Evolutionary conservation across 2,797 vertebrate genomes (phyloP).

Genomic region (Tapera naevia): DNA sequence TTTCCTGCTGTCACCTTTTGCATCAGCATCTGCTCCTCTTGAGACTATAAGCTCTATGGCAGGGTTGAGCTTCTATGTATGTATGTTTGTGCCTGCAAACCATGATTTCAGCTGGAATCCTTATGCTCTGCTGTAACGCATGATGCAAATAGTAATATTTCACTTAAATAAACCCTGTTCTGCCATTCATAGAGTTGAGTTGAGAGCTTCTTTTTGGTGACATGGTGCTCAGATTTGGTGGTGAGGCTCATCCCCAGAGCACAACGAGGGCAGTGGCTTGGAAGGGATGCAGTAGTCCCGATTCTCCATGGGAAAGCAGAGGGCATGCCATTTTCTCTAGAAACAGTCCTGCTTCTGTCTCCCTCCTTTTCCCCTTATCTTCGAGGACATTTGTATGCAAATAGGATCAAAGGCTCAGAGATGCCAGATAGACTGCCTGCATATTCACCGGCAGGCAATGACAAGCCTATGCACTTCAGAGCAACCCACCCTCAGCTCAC

Average conservation of each 20-base stretch:
- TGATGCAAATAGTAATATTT: background rate
- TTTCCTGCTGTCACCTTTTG: conserved; percentile 7
- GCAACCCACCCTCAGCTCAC: background rate
- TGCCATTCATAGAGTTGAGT: background rate
- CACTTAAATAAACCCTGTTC: background rate
- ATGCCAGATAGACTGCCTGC: background rate
- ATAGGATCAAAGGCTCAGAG: conserved; percentile 29
- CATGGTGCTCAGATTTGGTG: background rate
- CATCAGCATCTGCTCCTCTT: background rate
- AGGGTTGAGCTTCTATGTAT: background rate
- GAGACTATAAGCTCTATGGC: background rate
- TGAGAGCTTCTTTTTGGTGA: background rate
- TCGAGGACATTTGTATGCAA: background rate
- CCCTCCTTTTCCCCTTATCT: conserved; percentile 18
- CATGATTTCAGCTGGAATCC: background rate
- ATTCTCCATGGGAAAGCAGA: conserved; percentile 12
- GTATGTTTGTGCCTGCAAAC: background rate
- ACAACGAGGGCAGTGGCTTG: background rate
- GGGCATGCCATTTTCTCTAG: background rate
- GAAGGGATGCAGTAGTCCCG: background rate
- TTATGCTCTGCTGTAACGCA: background rate
- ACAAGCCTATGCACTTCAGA: background rate
- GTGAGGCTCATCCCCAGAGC: background rate
- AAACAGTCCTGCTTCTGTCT: conserved; percentile 7
- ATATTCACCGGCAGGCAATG: background rate